Conservation (phyloP, 1,140 invertebrate genomes). For the Augochlora pura region DNA sequence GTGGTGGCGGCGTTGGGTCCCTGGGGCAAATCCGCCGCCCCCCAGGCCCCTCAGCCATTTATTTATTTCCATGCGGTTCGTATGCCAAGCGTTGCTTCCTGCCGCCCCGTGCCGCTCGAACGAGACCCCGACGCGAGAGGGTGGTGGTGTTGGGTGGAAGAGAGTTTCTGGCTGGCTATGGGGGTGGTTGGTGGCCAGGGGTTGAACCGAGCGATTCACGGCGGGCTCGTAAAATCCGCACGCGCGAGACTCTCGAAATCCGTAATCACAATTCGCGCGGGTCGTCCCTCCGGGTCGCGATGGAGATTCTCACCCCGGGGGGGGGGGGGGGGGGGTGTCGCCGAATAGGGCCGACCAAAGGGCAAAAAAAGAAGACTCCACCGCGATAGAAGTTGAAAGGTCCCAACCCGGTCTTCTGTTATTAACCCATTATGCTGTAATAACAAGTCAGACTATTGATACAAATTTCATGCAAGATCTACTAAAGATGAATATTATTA, state of each 20-base stretch:
- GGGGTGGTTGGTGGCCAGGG: not conserved
- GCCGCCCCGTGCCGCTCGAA: too few relatives aligned
- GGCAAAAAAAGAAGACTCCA: not conserved
- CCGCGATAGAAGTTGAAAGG: too few relatives aligned
- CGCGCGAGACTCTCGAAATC: constrained; percentile 63
- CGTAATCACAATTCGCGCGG: constrained; percentile 66
- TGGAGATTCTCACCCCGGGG: constrained; percentile 34
- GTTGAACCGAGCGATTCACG: constrained; percentile 31
- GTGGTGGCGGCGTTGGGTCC: constrained; percentile 26
- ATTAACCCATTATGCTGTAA: too few relatives aligned
- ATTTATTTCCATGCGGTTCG: constrained; percentile 71
- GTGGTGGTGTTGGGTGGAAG: too few relatives aligned
- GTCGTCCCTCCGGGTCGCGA: constrained; percentile 46
- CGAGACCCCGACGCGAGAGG: too few relatives aligned
- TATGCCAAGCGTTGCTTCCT: constrained; percentile 43
- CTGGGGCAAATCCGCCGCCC: constrained; percentile 13
- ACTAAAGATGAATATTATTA: too few relatives aligned
- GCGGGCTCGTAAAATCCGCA: constrained; percentile 61
- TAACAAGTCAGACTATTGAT: too few relatives aligned
- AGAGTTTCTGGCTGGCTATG: not conserved
- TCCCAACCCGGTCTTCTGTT: too few relatives aligned
- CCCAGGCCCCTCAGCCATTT: constrained; percentile 53
- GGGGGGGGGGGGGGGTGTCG: not conserved
- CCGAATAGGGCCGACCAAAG: not conserved
- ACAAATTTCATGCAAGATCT: too few relatives aligned